phyloP scores from a whole-genome alignment of 2,797 vertebrate species.

The Falco concolor region DNA sequence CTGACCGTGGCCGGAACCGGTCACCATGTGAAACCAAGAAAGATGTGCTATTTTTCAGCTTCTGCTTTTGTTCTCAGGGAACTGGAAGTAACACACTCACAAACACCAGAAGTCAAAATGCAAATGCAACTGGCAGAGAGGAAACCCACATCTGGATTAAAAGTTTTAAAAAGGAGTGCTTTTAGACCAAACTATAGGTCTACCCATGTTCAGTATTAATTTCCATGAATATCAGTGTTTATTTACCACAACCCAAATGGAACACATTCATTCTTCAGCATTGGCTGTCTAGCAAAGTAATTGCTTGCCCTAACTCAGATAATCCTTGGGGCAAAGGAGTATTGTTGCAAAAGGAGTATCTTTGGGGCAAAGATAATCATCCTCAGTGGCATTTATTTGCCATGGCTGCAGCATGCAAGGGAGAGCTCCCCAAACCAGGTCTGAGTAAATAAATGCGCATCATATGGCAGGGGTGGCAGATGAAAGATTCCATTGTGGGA shows the following conservation, averaged over 20 bases:
- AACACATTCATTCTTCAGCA: background rate
- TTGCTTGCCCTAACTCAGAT: background rate
- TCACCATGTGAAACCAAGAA: background rate
- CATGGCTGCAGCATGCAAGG: rapidly evolving
- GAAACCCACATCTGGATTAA: background rate
- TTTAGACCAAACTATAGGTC: background rate
- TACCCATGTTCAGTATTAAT: background rate
- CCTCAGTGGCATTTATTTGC: rapidly evolving
- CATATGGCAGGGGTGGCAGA: background rate
- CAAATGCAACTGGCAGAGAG: background rate
- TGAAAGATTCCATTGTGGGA: background rate
- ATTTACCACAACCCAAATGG: background rate
- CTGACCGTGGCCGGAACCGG: background rate
- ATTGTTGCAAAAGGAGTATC: no score
- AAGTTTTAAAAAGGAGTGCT: background rate
- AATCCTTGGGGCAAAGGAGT: background rate
- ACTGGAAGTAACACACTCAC: background rate
- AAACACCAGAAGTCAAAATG: background rate
- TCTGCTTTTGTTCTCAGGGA: background rate
- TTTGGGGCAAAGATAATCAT: background rate
- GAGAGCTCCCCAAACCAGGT: background rate
- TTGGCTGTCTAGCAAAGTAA: background rate
- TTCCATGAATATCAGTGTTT: background rate
- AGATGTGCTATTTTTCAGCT: background rate
- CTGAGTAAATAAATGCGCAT: background rate